Evolutionary conservation across 2,888 invertebrate genomes (phyloP).

Genomic region (Blomia tropicalis): DNA sequence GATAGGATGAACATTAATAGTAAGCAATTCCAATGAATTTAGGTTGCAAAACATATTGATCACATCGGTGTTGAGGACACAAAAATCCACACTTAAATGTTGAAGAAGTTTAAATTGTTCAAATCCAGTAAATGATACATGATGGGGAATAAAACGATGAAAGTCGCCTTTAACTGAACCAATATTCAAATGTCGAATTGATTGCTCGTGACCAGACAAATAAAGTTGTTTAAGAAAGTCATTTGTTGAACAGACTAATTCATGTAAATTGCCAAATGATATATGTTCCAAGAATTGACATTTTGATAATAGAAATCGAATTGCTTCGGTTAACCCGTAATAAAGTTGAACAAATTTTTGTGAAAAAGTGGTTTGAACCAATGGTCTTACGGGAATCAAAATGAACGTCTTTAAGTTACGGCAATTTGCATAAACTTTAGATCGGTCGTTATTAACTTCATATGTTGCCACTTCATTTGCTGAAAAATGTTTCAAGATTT

Average conservation of each 20-base stretch:
- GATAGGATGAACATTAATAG: constrained; percentile 53
- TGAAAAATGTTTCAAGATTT: constrained; percentile 16
- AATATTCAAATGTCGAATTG: constrained; percentile 48
- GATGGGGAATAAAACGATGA: constrained; percentile 42
- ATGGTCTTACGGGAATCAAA: not conserved
- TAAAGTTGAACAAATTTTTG: not conserved
- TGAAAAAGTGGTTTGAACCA: constrained; percentile 1
- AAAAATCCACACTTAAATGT: constrained; percentile 42
- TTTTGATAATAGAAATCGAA: constrained; percentile 30
- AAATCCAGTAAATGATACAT: constrained; percentile 45
- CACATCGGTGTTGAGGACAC: constrained; percentile 34
- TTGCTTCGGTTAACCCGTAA: constrained; percentile 1
- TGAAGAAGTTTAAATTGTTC: constrained; percentile 45
- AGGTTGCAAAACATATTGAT: constrained; percentile 32
- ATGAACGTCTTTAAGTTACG: not conserved
- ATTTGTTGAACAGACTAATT: constrained; percentile 39
- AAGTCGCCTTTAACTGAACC: constrained; percentile 58
- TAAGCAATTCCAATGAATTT: constrained; percentile 38
- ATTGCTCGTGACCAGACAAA: constrained; percentile 40
- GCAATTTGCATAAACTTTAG: constrained; percentile 1
- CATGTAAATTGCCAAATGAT: constrained; percentile 44
- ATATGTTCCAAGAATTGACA: constrained; percentile 40
- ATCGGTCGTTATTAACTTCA: not conserved
- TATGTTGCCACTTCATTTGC: constrained; percentile 10
- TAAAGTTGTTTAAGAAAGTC: constrained; percentile 38